Conservation (phyloP, 2,888 invertebrate genomes). For the Drosophila vallismaia region DNA sequence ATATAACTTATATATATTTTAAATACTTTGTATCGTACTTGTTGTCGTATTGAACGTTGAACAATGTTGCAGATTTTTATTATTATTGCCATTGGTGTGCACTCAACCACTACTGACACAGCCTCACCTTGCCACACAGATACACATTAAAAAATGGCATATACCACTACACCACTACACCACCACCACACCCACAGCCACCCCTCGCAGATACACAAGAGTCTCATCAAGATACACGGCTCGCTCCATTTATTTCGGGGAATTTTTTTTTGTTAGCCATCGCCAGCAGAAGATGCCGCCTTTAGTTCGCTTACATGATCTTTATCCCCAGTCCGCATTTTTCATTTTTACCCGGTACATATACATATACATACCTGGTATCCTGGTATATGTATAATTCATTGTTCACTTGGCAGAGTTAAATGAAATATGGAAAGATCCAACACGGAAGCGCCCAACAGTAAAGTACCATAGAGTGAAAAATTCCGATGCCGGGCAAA, state of each 20-base stretch:
- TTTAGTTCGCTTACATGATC: constrained; percentile 43
- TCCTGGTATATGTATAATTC: constrained; percentile 44
- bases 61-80: constrained; percentile 63
- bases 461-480: constrained; percentile 7
- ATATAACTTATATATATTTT: constrained; percentile 45
- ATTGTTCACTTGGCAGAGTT: constrained; percentile 39
- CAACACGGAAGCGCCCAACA: not conserved
- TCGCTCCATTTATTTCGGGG: constrained; percentile 47
- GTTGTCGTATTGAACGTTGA: constrained; percentile 63
- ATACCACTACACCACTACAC: constrained; percentile 11
- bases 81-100: constrained; percentile 67
- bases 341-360: constrained; percentile 29
- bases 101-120: constrained; percentile 48
- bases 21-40: constrained; percentile 54
- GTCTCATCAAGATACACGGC: constrained; percentile 34
- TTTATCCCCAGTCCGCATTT: constrained; percentile 24
- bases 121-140: constrained; percentile 25
- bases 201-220: constrained; percentile 11
- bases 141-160: constrained; percentile 13
- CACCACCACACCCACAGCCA: constrained; percentile 1
- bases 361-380: constrained; percentile 1
- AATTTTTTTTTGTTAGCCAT: constrained; percentile 8
- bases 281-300: constrained; percentile 8
- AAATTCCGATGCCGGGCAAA: constrained; percentile 23
- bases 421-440: constrained; percentile 37